Percentiles rank a stretch among this genome's conserved stretches.
These are phyloP conservation scores for Anolis carolinensis DNA, from an alignment of 2,113 vertebrate genomes.

Conservation along the genomic window DNA sequence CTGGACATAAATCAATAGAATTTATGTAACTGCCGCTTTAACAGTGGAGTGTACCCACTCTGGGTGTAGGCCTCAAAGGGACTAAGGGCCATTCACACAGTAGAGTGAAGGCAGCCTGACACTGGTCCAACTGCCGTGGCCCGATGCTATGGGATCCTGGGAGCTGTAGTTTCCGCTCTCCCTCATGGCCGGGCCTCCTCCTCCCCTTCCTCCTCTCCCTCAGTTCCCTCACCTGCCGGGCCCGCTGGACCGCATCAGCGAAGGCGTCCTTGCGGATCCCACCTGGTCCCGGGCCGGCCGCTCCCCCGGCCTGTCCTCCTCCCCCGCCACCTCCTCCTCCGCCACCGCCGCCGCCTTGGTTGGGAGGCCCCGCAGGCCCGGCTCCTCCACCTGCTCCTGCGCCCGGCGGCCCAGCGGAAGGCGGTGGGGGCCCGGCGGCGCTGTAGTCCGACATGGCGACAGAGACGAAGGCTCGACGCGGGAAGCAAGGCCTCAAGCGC, in stretches of 20 bases:
- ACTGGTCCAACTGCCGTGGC: too few species aligned
- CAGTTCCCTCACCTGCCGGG: constrained; percentile 82
- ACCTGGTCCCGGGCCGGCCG: constrained; percentile 61
- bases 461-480: constrained; percentile 71
- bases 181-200: neutral
- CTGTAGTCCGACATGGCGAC: constrained; percentile 72
- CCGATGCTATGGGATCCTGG: too few species aligned
- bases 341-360: constrained; percentile 40
- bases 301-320: constrained; percentile 67
- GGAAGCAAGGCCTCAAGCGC: constrained; percentile 73
- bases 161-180: neutral
- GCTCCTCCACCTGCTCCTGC: constrained; percentile 39
- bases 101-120: too few species aligned
- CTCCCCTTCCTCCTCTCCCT: neutral
- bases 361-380: constrained; percentile 75
- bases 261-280: constrained; percentile 89
- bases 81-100: too few species aligned
- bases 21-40: too few species aligned
- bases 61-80: too few species aligned
- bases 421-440: constrained; percentile 44
- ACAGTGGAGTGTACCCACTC: too few species aligned
- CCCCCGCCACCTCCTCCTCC: constrained; percentile 49
- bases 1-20: too few species aligned
- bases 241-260: constrained; percentile 90
- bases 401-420: constrained; percentile 37